Percentiles rank a stretch among this genome's conserved stretches.
Conservation (phyloP, 2,797 vertebrate genomes). For the Gallinago nigripennis region DNA sequence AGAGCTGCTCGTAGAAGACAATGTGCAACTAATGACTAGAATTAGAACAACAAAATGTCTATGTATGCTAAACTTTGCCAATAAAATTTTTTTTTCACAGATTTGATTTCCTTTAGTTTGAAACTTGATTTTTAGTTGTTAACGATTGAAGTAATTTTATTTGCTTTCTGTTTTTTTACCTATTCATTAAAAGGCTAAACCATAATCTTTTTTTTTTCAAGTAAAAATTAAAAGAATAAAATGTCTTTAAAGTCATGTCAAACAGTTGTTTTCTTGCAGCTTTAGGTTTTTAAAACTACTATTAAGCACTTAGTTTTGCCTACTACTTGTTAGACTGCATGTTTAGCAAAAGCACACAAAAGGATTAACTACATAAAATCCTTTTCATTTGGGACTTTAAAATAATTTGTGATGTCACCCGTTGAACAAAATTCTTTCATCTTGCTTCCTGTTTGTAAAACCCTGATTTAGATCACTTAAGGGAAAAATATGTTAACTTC, state of each 20-base stretch:
- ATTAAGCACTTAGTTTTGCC: not conserved
- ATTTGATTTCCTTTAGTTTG: not conserved
- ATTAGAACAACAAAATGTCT: not conserved
- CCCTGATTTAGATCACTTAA: not conserved
- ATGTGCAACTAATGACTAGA: not conserved
- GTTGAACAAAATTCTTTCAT: slow-evolving; percentile 20
- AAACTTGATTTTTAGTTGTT: not conserved
- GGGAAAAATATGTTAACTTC: not conserved
- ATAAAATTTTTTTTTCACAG: not conserved
- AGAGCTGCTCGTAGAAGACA: not conserved
- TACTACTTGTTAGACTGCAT: not conserved
- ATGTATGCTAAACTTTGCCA: not conserved
- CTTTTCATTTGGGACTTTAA: not conserved
- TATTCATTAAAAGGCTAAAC: not conserved
- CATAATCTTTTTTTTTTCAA: rapidly evolving
- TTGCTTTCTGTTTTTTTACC: not conserved
- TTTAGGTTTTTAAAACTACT: not conserved
- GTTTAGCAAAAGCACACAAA: not conserved
- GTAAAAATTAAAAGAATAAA: slow-evolving; percentile 40
- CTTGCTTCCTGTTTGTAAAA: not conserved
- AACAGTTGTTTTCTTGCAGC: not conserved
- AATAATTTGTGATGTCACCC: not conserved
- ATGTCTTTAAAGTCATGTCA: not conserved
- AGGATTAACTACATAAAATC: not conserved
- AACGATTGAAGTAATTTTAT: not conserved